phyloP scores from a whole-genome alignment of 1,140 invertebrate species.

The Brevipalpus yothersi region DNA sequence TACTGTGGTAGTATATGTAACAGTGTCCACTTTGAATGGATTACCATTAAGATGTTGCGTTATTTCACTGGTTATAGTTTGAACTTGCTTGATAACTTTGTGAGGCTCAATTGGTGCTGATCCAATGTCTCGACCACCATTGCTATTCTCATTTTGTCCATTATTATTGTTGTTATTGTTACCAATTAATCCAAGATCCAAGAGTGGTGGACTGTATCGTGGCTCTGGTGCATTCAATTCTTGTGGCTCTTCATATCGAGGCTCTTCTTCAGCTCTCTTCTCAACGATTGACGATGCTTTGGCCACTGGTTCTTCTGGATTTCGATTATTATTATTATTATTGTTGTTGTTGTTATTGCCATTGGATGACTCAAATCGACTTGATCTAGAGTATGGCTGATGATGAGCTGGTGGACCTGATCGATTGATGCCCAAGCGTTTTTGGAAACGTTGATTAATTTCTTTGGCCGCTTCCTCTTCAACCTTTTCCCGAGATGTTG shows the following conservation, averaged over 20 bases:
- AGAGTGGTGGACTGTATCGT: background rate
- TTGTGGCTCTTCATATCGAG: background rate
- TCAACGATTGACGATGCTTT: background rate
- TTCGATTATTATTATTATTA: background rate
- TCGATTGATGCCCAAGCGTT: slow-evolving; percentile 4
- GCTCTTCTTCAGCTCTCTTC: background rate
- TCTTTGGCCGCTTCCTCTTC: slow-evolving; percentile 1
- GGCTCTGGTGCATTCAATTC: background rate
- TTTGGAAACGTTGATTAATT: slow-evolving; percentile 1
- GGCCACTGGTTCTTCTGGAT: background rate
- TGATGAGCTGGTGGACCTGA: slow-evolving; percentile 3
- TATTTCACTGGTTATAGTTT: slow-evolving; percentile 13
- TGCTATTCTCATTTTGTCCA: background rate
- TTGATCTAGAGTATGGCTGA: slow-evolving; percentile 2
- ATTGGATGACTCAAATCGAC: background rate
- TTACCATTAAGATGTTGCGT: slow-evolving; percentile 11
- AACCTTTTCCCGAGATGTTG: background rate
- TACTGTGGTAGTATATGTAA: slow-evolving; percentile 33
- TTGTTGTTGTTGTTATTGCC: background rate
- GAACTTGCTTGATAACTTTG: slow-evolving; percentile 11
- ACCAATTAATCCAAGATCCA: background rate
- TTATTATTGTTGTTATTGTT: background rate
- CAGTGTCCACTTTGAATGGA: slow-evolving; percentile 11
- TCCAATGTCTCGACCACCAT: background rate
- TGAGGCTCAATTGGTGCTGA: slow-evolving; percentile 10